These are phyloP conservation scores for Brachirus orientalis DNA, from an alignment of 2,113 vertebrate species.

Conservation along the genomic window DNA sequence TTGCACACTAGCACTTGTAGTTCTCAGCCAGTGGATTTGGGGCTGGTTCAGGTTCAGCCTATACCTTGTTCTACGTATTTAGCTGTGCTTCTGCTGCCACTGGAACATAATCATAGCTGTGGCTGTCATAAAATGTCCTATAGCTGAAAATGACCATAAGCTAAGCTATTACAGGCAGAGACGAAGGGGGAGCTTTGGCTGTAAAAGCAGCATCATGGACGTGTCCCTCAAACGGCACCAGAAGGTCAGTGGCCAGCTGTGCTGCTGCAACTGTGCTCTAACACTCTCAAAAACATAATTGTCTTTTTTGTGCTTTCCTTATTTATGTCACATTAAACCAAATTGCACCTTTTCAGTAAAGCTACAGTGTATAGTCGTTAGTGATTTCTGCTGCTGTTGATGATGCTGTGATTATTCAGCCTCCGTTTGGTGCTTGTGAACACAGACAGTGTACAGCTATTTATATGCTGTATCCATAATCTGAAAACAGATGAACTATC, in stretches of 20 bases:
- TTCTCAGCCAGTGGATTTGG: constrained; percentile 31
- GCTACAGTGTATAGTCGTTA: too few species aligned
- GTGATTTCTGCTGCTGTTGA: too few species aligned
- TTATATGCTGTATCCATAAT: too few species aligned
- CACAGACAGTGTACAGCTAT: too few species aligned
- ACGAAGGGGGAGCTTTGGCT: constrained; percentile 38
- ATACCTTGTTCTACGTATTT: constrained; percentile 35
- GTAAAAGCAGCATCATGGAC: constrained; percentile 69
- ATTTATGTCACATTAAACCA: too few species aligned
- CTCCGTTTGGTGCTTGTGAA: too few species aligned
- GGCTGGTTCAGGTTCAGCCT: constrained; percentile 69
- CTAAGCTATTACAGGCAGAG: constrained; percentile 63
- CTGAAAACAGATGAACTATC: too few species aligned
- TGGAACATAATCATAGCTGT: constrained; percentile 59
- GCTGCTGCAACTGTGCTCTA: constrained; percentile 38
- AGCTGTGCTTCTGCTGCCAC: constrained; percentile 45
- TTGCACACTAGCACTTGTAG: constrained; percentile 28
- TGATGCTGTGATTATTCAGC: too few species aligned
- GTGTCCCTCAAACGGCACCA: constrained; percentile 63
- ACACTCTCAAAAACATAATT: constrained; percentile 1
- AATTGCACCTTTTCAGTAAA: too few species aligned
- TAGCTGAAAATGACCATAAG: constrained; percentile 69
- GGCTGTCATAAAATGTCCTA: constrained; percentile 72
- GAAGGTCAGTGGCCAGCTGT: constrained; percentile 69
- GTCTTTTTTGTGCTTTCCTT: constrained; percentile 2